Evolutionary conservation across 2,888 invertebrate genomes (phyloP), one percentile per base, ranked within the genome.

Genomic region (Coecobrya sp.): DNA sequence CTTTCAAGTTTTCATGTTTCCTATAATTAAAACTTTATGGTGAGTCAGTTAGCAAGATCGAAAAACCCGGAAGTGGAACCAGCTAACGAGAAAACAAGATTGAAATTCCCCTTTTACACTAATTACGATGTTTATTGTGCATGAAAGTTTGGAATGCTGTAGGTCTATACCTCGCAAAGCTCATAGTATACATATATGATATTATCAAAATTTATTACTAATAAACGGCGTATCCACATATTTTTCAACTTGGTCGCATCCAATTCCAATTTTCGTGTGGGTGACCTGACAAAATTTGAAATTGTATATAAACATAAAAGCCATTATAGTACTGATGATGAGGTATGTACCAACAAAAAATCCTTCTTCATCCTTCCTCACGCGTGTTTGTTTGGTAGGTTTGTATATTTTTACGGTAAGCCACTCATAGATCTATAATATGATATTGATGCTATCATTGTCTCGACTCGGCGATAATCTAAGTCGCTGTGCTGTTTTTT

Each of bases 71-170:
- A 62, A 68, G 0, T 25, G 30, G 1, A 30, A 30, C n/a, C 27
- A 30, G 68, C 30, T 19, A 62, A 25, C 62, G 22, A 25, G 22
- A 62, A 62, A 62, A 62, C 68, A 30, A 68, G 27, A 68, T 68
- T 59, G 59, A 5, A 59, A 8, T n/a, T n/a, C 1, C 1, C 59
- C 13, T 19, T 8, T 59, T 68, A 5, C 11, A 30, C 42, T 76
- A 76, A 76, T 76, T 76, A 76, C 42, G 3, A 76, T 3, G 45
- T 76, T 76, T 45, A 73, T 73, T 42, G 45, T 42, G 49, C 49
- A 45, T 49, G 76, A 76, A 45, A 22, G 76, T 76, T 76, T 76
- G 10, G 11, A 19, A 68, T 16, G 2, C 11, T 11, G 42, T 42
- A 45, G 3, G n/a, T 10, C 8, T 42, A 16, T 68, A 13, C 30